These are phyloP conservation scores for Acanthornis magna DNA, from an alignment of 2,797 vertebrate species.

Conservation along the genomic window DNA sequence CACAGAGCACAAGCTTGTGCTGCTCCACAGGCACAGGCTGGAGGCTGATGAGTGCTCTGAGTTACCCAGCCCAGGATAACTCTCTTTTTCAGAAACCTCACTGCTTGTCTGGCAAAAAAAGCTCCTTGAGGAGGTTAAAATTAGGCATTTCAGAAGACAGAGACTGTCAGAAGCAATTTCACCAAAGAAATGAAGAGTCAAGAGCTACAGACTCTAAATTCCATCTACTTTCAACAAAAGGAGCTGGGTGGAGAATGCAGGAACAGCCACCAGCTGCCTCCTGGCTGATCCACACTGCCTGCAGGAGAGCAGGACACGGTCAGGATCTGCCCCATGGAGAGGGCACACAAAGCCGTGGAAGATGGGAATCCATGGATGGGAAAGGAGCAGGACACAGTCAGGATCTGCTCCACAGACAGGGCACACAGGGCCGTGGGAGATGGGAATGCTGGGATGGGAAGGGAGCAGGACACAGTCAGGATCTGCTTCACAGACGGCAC, in stretches of 20 bases:
- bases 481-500: background rate
- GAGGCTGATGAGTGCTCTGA: background rate
- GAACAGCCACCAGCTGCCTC: background rate
- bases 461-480: background rate
- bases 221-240: background rate
- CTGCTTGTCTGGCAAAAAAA: background rate
- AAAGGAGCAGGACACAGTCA: no score
- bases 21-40: rapidly evolving
- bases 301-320: background rate
- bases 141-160: background rate
- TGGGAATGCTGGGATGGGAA: background rate
- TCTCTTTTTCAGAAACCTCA: background rate
- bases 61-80: background rate
- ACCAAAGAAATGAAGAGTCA: background rate
- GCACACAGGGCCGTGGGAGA: no score
- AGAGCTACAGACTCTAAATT: background rate
- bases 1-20: background rate
- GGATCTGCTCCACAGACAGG: no score
- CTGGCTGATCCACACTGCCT: background rate
- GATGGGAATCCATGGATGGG: background rate
- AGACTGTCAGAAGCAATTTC: background rate
- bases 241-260: background rate
- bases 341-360: background rate
- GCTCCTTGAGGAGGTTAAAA: background rate
- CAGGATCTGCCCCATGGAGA: background rate